Evolutionary conservation across 2,797 vertebrate species (phyloP).

Genomic region (Myotis pilosus): DNA sequence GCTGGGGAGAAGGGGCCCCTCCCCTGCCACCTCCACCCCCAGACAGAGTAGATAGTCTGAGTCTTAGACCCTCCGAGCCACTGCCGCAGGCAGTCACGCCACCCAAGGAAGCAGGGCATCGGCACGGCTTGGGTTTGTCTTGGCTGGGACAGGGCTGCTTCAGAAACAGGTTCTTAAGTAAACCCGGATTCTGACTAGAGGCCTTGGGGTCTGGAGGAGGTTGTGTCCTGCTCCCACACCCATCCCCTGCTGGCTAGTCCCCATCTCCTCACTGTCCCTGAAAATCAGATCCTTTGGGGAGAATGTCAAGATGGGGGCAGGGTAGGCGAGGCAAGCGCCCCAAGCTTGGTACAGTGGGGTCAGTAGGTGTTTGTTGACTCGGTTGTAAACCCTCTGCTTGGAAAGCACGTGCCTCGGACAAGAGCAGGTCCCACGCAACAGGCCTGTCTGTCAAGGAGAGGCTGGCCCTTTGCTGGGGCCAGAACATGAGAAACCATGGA

Average conservation of each 20-base stretch:
- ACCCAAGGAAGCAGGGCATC: neutral
- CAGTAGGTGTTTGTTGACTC: neutral
- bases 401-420: neutral
- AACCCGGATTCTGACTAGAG: constrained; percentile 34
- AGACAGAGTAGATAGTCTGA: neutral
- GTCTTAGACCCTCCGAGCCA: neutral
- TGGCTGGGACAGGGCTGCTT: neutral
- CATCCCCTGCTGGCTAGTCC: neutral
- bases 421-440: neutral
- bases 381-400: neutral
- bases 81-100: neutral
- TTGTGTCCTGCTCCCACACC: accelerated
- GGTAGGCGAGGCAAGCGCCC: neutral
- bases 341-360: neutral
- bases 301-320: neutral
- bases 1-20: too few species aligned
- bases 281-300: neutral
- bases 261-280: neutral
- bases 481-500: neutral
- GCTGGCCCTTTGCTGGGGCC: neutral
- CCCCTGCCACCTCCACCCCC: neutral
- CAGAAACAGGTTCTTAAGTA: constrained; percentile 71
- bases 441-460: neutral
- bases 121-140: neutral
- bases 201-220: neutral